Conservation (phyloP, 2,888 invertebrate genomes). For the Unio pictorum region DNA sequence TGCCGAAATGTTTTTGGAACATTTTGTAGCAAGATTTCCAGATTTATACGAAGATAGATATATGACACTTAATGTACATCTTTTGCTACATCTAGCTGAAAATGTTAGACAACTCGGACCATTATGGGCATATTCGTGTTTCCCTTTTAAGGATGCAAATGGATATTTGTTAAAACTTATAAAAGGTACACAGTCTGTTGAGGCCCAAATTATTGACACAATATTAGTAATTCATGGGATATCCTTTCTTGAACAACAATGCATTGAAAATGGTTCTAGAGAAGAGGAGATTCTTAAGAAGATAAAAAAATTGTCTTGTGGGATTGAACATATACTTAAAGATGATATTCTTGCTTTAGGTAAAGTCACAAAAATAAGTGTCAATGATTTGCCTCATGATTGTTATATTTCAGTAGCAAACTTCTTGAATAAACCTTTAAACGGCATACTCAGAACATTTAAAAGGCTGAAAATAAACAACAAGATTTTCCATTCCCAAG, state of each 20-base stretch:
- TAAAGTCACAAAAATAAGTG: too few species aligned
- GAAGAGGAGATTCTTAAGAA: too few species aligned
- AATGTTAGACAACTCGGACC: constrained; percentile 25
- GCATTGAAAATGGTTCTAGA: too few species aligned
- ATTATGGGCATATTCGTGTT: constrained; percentile 28
- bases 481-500: too few species aligned
- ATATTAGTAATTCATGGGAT: constrained; percentile 11
- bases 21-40: constrained; percentile 5
- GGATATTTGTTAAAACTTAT: constrained; percentile 12
- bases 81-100: constrained; percentile 16
- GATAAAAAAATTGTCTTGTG: too few species aligned
- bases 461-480: too few species aligned
- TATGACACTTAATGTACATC: constrained; percentile 23
- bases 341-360: too few species aligned
- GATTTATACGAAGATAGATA: constrained; percentile 10
- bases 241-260: not conserved
- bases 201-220: constrained; percentile 5
- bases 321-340: too few species aligned
- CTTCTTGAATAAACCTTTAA: too few species aligned
- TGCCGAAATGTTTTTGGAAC: constrained; percentile 6
- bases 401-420: too few species aligned
- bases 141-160: constrained; percentile 25
- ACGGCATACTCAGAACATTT: too few species aligned
- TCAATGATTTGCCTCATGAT: too few species aligned
- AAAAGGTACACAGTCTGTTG: constrained; percentile 15